phyloP scores from a whole-genome alignment of 2,113 vertebrate genomes.

The Psittacara wagleri region DNA sequence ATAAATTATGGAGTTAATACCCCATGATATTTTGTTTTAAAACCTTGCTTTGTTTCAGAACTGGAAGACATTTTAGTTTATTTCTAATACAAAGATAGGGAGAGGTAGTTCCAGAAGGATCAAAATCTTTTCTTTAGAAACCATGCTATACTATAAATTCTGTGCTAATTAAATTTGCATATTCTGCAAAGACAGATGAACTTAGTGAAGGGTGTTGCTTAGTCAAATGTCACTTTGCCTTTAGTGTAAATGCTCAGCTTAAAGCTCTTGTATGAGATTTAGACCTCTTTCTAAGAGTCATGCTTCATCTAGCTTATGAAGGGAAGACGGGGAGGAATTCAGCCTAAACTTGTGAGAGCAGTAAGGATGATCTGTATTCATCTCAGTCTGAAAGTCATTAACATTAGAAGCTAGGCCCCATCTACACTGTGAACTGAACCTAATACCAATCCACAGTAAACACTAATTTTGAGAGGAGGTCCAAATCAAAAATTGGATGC shows the following conservation, averaged over 20 bases:
- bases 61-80: neutral
- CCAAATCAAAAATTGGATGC: neutral
- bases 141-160: neutral
- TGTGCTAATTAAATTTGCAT: constrained; percentile 23
- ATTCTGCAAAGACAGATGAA: constrained; percentile 13
- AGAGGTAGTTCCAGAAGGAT: neutral
- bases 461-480: neutral
- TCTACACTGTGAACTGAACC: neutral
- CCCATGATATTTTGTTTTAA: constrained; percentile 5
- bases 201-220: neutral
- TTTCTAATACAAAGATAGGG: neutral
- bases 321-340: neutral
- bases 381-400: neutral
- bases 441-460: neutral
- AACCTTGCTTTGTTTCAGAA: neutral
- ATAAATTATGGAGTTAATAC: neutral
- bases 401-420: neutral
- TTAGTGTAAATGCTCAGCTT: neutral
- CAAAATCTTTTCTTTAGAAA: neutral
- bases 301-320: neutral
- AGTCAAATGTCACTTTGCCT: constrained; percentile 26
- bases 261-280: constrained; percentile 11
- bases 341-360: neutral
- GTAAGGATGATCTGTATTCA: neutral
- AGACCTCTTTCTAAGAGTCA: neutral